Evolutionary conservation across 2,113 vertebrate genomes (phyloP), one percentile per base, ranked within the genome.

Genomic region (Columba livia): DNA sequence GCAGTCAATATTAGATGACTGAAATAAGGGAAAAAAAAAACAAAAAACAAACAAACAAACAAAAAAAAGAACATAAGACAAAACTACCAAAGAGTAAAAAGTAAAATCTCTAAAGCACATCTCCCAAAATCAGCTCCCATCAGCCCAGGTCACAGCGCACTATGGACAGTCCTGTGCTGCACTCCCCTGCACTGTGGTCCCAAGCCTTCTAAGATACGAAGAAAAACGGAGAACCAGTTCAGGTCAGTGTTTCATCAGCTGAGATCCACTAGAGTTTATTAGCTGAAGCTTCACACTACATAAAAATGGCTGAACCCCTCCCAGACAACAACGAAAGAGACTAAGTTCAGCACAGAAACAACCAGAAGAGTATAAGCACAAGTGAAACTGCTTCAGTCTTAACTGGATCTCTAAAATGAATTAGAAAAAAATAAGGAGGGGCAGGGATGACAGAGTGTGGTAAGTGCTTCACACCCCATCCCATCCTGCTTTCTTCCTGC

Each of bases 61-160:
- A 92, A 14, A 93, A 92, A 64, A 0, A 36, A 36, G 60, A 0
- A 38, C 23, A 5, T 19, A 60, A 67, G 58, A 89, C 11, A 60
- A 38, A 73, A 60, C 20, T 40, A n/a, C 20, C 12, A 1, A 56
- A 47, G 24, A 90, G 18, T 10, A 12, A 5, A 21, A 88, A 86
- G 86, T 31, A 38, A 66, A 77, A 83, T 28, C n/a, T 42, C 51
- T 44, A 28, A 53, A 62, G 54, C 50, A 44, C 25, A 32, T 60
- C 48, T 66, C 56, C 54, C 61, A 58, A 9, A 40, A 14, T 31
- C 65, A 67, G 56, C 23, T 32, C 11, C 0, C 14, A 61, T 4
- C 7, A 38, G 60, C 36, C n/a, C 79, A 57, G 60, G n/a, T 24
- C 38, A 44, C 1, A 77, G 56, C 0, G 0, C 25, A 56, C 42